A percentile compares a stretch with the other conserved stretches of the same genome.
These are phyloP conservation scores for Gonocerus acuteangulatus DNA, from an alignment of 2,888 invertebrate species.

Conservation along the genomic window DNA sequence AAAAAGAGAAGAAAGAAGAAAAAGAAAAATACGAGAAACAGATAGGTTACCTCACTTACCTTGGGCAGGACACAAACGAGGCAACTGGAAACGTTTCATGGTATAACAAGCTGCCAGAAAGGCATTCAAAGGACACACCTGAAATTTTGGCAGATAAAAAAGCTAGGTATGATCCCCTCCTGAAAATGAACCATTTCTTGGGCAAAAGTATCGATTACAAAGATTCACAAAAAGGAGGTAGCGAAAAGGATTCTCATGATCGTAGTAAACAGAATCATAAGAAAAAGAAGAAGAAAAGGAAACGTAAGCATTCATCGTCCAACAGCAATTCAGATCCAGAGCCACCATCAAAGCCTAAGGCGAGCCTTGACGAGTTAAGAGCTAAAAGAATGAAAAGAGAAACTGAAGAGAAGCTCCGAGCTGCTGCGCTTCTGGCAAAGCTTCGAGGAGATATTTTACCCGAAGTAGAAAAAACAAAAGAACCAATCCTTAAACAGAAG, in stretches of 20 bases:
- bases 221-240: background rate
- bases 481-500: constrained; percentile 54
- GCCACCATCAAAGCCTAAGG: background rate
- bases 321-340: constrained; percentile 36
- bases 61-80: constrained; percentile 88
- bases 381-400: constrained; percentile 75
- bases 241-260: background rate
- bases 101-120: constrained; percentile 70
- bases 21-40: constrained; percentile 95
- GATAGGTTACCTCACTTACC: constrained; percentile 90
- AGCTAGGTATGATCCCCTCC: constrained; percentile 62
- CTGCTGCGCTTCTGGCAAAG: constrained; percentile 64
- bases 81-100: constrained; percentile 76
- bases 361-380: constrained; percentile 56
- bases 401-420: constrained; percentile 62
- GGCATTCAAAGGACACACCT: constrained; percentile 44
- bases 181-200: constrained; percentile 54
- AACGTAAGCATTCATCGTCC: constrained; percentile 15
- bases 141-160: constrained; percentile 61
- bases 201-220: constrained; percentile 28
- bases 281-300: constrained; percentile 43
- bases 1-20: constrained; percentile 81
- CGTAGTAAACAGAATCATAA: constrained; percentile 42
- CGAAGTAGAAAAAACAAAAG: constrained; percentile 40
- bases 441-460: constrained; percentile 50